Conservation (phyloP, 2,113 vertebrate genomes). For the Willisornis vidua region DNA sequence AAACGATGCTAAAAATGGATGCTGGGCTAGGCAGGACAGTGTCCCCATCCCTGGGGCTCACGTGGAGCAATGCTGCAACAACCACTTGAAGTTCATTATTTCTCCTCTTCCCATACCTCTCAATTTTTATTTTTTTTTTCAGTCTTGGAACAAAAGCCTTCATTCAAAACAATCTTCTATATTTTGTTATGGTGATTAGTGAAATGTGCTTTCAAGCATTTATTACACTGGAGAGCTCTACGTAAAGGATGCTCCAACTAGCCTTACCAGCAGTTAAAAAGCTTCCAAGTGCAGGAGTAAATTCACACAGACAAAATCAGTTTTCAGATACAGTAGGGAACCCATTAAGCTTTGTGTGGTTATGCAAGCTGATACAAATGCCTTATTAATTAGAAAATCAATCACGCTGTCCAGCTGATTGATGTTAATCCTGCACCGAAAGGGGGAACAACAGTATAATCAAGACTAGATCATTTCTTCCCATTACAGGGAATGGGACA, state of each 20-base stretch:
- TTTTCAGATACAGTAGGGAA: conserved; percentile 63
- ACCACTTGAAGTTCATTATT: background rate
- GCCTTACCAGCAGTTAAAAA: background rate
- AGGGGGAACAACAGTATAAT: conserved; percentile 68
- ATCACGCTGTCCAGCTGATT: conserved; percentile 73
- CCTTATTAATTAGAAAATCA: conserved; percentile 81
- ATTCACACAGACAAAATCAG: conserved; percentile 49
- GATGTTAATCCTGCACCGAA: conserved; percentile 63
- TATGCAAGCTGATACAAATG: conserved; percentile 72
- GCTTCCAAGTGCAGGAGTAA: conserved; percentile 26
- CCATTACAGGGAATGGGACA: conserved; percentile 68
- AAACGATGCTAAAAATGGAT: background rate
- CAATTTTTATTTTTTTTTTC: background rate
- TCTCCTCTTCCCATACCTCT: background rate
- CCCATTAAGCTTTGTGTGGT: conserved; percentile 65
- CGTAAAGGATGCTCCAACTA: background rate
- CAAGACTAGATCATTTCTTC: conserved; percentile 76
- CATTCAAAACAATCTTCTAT: background rate
- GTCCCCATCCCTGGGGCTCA: background rate
- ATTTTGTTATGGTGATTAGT: background rate
- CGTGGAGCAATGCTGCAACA: rapidly evolving
- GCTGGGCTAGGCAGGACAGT: background rate
- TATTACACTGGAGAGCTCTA: background rate
- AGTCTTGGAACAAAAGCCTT: background rate
- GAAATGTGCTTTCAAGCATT: background rate